phyloP scores from a whole-genome alignment of 2,797 vertebrate species.

The Cyclopterus lumpus region DNA sequence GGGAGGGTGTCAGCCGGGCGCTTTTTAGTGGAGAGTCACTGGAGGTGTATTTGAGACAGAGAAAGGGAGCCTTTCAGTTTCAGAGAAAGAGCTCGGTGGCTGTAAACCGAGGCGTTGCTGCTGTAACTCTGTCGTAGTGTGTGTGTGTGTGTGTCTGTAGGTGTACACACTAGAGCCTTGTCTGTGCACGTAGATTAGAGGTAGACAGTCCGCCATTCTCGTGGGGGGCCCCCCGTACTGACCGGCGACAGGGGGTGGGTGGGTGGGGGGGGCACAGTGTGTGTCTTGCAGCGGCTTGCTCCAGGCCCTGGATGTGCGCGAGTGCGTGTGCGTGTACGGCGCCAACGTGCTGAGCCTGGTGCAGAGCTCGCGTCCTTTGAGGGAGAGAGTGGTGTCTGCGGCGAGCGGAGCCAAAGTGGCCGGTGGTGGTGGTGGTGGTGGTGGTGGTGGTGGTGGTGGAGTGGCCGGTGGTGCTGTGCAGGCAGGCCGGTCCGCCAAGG shows the following conservation, averaged over 20 bases:
- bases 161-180: conserved; percentile 33
- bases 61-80: conserved; percentile 59
- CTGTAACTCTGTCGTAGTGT: conserved; percentile 47
- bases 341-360: conserved; percentile 87
- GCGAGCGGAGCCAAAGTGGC: conserved; percentile 54
- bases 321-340: conserved; percentile 81
- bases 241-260: conserved; percentile 66
- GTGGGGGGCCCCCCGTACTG: conserved; percentile 47
- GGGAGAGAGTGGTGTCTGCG: conserved; percentile 75
- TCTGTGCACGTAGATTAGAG: conserved; percentile 46
- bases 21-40: conserved; percentile 59
- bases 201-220: conserved; percentile 27
- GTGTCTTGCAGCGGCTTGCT: conserved; percentile 82
- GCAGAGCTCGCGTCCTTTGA: conserved; percentile 84
- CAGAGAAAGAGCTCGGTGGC: conserved; percentile 50
- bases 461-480: conserved; percentile 55
- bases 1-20: conserved; percentile 59
- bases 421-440: conserved; percentile 32
- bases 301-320: conserved; percentile 81
- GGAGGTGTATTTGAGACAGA: conserved; percentile 58
- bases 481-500: conserved; percentile 75
- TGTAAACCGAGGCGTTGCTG: conserved; percentile 49
- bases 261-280: conserved; percentile 80
- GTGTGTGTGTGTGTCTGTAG: conserved; percentile 29
- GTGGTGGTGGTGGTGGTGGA: conserved; percentile 4